phyloP scores from a whole-genome alignment of 2,888 invertebrate species.

The Stenotaenia linearis region DNA sequence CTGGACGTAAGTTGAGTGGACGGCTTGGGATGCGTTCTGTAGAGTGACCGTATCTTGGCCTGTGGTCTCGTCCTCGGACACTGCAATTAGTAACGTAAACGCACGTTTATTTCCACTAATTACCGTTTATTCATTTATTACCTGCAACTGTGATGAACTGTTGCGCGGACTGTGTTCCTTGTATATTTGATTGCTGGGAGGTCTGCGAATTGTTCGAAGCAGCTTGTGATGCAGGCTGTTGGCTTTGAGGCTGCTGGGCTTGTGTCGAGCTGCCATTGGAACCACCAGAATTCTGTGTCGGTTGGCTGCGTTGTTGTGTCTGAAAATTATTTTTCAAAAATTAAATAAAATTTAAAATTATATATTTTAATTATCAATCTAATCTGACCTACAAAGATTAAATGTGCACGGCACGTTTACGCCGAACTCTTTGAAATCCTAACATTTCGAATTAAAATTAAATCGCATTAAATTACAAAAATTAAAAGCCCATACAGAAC shows the following conservation, averaged over 20 bases:
- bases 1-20: conserved; percentile 58
- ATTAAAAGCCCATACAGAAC: too few species aligned
- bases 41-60: conserved; percentile 53
- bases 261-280: conserved; percentile 28
- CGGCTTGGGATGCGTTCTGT: conserved; percentile 44
- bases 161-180: conserved; percentile 21
- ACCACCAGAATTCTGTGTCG: conserved; percentile 30
- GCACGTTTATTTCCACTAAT: background rate
- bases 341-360: background rate
- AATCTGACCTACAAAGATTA: too few species aligned
- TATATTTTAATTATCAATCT: background rate
- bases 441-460: too few species aligned
- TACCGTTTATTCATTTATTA: too few species aligned
- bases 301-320: conserved; percentile 26
- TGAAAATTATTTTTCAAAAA: background rate
- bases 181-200: conserved; percentile 5
- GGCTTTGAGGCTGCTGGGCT: conserved; percentile 29
- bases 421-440: too few species aligned
- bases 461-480: too few species aligned
- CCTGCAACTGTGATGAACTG: conserved; percentile 40
- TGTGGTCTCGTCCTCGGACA: conserved; percentile 49
- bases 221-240: conserved; percentile 17
- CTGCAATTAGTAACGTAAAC: conserved; percentile 38
- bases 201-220: conserved; percentile 34
- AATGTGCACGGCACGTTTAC: too few species aligned